phyloP scores from a whole-genome alignment of 2,113 vertebrate genomes.

The Oryzias javanicus region DNA sequence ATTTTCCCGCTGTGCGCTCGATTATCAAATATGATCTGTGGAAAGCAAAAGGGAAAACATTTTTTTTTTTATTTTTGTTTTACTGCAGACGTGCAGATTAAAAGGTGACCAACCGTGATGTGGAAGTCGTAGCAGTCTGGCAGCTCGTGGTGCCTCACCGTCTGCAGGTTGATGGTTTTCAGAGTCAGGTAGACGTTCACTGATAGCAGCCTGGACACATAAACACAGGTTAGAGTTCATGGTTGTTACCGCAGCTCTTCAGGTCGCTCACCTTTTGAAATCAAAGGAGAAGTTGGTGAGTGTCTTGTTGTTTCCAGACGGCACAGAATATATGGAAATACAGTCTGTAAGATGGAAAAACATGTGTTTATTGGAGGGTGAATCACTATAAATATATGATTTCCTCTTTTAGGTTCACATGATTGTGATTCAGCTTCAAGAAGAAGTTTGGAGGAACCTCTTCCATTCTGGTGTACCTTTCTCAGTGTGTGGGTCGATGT shows the following conservation, averaged over 20 bases:
- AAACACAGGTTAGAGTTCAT: neutral
- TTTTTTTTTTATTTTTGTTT: neutral
- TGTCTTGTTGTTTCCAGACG: constrained; percentile 45
- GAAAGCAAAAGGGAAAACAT: constrained; percentile 4
- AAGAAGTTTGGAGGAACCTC: no score
- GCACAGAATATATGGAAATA: constrained; percentile 78
- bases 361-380: neutral
- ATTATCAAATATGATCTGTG: constrained; percentile 90
- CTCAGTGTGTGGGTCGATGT: constrained; percentile 86
- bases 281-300: constrained; percentile 84
- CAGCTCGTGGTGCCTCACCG: constrained; percentile 87
- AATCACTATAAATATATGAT: neutral
- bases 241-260: neutral
- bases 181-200: constrained; percentile 86
- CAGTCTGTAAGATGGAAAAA: constrained; percentile 79
- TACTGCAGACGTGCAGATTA: neutral
- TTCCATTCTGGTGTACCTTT: constrained; percentile 73
- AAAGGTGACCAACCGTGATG: constrained; percentile 76
- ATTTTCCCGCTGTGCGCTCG: constrained; percentile 91
- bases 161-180: constrained; percentile 95
- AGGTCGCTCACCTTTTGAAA: constrained; percentile 91
- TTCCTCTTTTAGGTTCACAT: constrained; percentile 56
- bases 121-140: constrained; percentile 93
- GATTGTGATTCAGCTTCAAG: constrained; percentile 37
- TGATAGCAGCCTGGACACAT: constrained; percentile 80